These are phyloP conservation scores for Erebia epiphron DNA, from an alignment of 2,888 invertebrate genomes.

Conservation along the genomic window DNA sequence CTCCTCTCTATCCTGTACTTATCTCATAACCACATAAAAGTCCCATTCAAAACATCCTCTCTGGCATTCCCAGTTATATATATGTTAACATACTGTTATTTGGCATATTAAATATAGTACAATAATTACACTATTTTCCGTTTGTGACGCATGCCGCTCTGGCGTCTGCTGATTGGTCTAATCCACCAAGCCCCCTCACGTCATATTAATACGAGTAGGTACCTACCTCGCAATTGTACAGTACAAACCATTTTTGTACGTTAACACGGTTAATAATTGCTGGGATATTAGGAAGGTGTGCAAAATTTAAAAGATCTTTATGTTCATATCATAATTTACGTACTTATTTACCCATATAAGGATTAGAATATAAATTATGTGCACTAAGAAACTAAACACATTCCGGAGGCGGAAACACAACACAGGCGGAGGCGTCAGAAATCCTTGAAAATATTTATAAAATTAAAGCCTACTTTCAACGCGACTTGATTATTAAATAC, in stretches of 20 bases:
- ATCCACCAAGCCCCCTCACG: conserved; percentile 68
- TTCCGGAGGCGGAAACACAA: too few species aligned
- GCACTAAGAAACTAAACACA: not conserved
- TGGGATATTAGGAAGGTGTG: conserved; percentile 1
- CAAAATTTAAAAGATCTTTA: not conserved
- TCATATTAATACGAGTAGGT: conserved; percentile 51
- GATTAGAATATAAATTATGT: too few species aligned
- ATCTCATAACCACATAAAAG: conserved; percentile 5
- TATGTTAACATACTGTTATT: conserved; percentile 22
- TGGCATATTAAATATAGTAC: conserved; percentile 17
- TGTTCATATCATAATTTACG: too few species aligned
- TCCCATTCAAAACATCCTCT: conserved; percentile 10
- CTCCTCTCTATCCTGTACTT: not conserved
- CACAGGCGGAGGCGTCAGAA: not conserved
- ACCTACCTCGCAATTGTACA: conserved; percentile 48
- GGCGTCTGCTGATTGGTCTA: conserved; percentile 53
- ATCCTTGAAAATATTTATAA: not conserved
- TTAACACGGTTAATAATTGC: not conserved
- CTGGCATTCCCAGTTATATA: conserved; percentile 25
- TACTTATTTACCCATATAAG: too few species aligned
- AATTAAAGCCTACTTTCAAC: not conserved
- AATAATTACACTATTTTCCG: conserved; percentile 38
- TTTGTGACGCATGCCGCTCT: conserved; percentile 46
- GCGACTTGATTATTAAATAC: too few species aligned
- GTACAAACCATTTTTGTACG: not conserved